Conservation (phyloP, 2,797 vertebrate species). For the Myripristis jacobus region DNA sequence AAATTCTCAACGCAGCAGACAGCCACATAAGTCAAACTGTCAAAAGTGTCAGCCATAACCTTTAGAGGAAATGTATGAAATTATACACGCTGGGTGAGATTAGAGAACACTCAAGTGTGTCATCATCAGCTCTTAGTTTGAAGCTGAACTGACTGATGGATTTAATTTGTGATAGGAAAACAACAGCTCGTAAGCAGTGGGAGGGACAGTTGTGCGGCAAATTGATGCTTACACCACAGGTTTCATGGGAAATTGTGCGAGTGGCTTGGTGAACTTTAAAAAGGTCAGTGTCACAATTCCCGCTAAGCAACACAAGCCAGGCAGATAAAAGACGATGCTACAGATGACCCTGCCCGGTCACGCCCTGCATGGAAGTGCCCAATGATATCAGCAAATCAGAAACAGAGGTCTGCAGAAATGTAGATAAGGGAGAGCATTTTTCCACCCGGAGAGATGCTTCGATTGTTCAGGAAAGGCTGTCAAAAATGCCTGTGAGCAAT, state of each 20-base stretch:
- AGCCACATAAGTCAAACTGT: slow-evolving; percentile 49
- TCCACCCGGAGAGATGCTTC: background rate
- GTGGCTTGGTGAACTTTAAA: slow-evolving; percentile 22
- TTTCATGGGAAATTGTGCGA: background rate
- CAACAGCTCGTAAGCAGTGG: slow-evolving; percentile 27
- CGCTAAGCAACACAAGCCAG: slow-evolving; percentile 23
- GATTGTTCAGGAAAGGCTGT: background rate
- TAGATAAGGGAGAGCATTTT: background rate
- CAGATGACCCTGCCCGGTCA: slow-evolving; percentile 15
- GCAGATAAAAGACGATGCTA: slow-evolving; percentile 14
- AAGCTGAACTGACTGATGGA: slow-evolving; percentile 29
- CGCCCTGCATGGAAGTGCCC: background rate
- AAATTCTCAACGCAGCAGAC: slow-evolving; percentile 32
- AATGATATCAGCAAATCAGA: slow-evolving; percentile 7
- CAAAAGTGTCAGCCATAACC: slow-evolving; percentile 56
- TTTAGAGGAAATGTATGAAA: slow-evolving; percentile 39
- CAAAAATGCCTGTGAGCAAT: background rate
- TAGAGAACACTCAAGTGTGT: slow-evolving; percentile 42
- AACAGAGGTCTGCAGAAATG: slow-evolving; percentile 10
- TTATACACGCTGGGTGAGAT: slow-evolving; percentile 39
- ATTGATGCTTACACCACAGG: slow-evolving; percentile 21
- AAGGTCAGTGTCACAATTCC: slow-evolving; percentile 36
- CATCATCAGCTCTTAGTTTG: slow-evolving; percentile 38
- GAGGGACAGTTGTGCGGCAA: slow-evolving; percentile 2
- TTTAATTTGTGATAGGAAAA: slow-evolving; percentile 46